Conservation (phyloP, 2,888 invertebrate species). For the Ectobius pallidus region DNA sequence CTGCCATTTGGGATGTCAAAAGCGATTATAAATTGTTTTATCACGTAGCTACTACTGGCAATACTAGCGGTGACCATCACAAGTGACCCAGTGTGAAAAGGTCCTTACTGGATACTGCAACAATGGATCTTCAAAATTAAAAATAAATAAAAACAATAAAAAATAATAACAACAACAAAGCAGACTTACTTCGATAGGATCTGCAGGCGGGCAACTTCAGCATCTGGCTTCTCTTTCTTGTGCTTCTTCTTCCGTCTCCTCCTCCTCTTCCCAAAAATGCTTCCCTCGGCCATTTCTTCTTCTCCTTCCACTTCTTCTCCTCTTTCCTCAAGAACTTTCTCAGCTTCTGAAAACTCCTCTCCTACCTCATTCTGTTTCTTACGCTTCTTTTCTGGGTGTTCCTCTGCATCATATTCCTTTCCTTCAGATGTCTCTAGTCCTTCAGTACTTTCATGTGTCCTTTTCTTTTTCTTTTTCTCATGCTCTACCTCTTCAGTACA, state of each 20-base stretch:
- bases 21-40: too few relatives aligned
- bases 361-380: conserved; percentile 38
- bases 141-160: too few relatives aligned
- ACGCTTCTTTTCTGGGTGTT: conserved; percentile 15
- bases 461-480: background rate
- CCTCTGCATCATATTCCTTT: background rate
- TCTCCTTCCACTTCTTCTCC: conserved; percentile 40
- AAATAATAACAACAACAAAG: too few relatives aligned
- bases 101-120: too few relatives aligned
- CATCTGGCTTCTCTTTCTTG: conserved; percentile 38
- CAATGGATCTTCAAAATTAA: too few relatives aligned
- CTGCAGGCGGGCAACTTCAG: conserved; percentile 57
- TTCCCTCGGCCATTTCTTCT: conserved; percentile 48
- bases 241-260: conserved; percentile 44
- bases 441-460: background rate
- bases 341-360: conserved; percentile 44
- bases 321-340: conserved; percentile 36
- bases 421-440: background rate
- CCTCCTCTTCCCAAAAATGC: conserved; percentile 47
- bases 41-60: too few relatives aligned
- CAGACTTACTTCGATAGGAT: conserved; percentile 70
- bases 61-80: too few relatives aligned
- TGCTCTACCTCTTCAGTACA: conserved; percentile 40
- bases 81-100: too few relatives aligned
- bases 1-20: too few relatives aligned